A percentile compares a stretch with the other conserved stretches of the same genome.
Evolutionary conservation across 30 jellyfish, hydroid and myxozoan genomes (phyloP).

Genomic region (Chrysaora quinquecirrha): DNA sequence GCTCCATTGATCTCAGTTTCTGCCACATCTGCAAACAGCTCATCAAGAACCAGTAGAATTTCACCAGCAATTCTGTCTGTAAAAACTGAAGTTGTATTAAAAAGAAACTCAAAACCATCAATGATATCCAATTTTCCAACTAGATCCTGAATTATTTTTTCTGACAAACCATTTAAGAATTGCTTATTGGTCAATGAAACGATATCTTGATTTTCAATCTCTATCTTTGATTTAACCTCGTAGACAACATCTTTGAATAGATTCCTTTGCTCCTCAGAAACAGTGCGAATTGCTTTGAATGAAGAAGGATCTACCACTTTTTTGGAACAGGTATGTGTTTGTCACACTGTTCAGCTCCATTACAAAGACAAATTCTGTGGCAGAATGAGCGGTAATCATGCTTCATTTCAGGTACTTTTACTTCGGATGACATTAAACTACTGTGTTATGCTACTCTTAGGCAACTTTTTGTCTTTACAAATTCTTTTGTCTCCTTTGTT

Average conservation of each 20-base stretch:
- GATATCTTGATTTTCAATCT: background rate
- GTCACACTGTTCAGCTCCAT: background rate
- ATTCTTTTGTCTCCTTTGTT: slow-evolving; percentile 16
- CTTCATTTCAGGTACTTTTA: slow-evolving; percentile 6
- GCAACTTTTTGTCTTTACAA: slow-evolving; percentile 14
- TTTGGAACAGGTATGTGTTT: background rate
- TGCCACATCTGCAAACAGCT: too few species aligned
- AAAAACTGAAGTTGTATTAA: background rate
- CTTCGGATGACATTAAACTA: background rate
- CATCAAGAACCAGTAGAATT: slow-evolving; percentile 13
- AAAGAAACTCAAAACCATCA: background rate
- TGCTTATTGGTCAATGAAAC: background rate
- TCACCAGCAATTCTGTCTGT: slow-evolving; percentile 31
- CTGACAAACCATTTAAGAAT: background rate
- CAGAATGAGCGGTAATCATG: slow-evolving; percentile 28
- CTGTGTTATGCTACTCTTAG: slow-evolving; percentile 2
- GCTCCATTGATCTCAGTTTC: background rate
- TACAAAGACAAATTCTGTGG: slow-evolving; percentile 6
- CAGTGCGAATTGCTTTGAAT: slow-evolving; percentile 3
- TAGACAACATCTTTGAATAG: background rate
- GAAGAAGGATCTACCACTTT: background rate
- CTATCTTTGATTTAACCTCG: background rate
- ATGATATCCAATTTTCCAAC: slow-evolving; percentile 5
- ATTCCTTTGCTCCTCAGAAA: slow-evolving; percentile 8
- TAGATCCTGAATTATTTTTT: background rate